These are phyloP conservation scores for Lophotriccus pileatus DNA, from an alignment of 2,797 vertebrate species.

Conservation along the genomic window DNA sequence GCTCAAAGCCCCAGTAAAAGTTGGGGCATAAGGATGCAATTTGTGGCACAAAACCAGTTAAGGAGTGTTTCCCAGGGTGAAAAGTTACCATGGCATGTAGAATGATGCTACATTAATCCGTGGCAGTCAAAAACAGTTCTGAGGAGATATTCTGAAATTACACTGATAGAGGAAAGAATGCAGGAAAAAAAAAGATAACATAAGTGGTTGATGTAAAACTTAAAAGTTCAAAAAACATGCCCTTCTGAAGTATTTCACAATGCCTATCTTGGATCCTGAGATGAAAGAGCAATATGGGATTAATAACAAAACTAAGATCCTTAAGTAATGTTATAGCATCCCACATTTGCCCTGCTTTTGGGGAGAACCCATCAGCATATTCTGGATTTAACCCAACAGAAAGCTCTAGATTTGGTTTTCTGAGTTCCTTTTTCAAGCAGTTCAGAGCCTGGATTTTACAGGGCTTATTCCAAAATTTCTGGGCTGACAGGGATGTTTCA, in stretches of 20 bases:
- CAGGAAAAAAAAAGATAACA: background rate
- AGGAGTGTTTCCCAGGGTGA: background rate
- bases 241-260: background rate
- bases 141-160: background rate
- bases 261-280: background rate
- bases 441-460: background rate
- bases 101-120: background rate
- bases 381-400: background rate
- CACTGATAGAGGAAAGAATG: background rate
- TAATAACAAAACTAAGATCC: background rate
- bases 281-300: background rate
- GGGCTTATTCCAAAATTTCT: background rate
- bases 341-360: background rate
- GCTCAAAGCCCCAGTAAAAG: background rate
- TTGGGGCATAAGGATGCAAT: background rate
- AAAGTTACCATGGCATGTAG: background rate
- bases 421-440: background rate
- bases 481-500: background rate
- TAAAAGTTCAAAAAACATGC: background rate
- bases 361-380: background rate
- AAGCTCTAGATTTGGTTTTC: background rate
- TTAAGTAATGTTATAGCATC: background rate
- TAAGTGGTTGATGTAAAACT: background rate
- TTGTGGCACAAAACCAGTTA: background rate
- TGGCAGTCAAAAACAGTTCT: background rate